Conservation (phyloP, 2,113 vertebrate genomes). For the Suncus etruscus region DNA sequence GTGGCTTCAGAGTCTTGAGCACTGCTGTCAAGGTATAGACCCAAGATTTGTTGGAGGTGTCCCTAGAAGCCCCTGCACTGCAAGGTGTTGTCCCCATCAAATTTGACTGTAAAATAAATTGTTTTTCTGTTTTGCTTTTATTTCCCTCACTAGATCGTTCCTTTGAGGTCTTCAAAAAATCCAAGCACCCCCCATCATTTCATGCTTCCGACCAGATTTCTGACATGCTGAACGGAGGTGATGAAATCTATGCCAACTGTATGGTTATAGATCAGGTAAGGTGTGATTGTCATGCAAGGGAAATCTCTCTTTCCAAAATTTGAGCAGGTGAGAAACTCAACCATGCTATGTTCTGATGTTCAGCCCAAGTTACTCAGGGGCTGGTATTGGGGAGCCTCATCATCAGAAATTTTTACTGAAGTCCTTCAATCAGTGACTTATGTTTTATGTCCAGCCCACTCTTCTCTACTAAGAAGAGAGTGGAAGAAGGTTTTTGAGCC, state of each 20-base stretch:
- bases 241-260: slow-evolving; percentile 91
- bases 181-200: slow-evolving; percentile 82
- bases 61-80: too few relatives aligned
- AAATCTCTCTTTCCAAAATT: not conserved
- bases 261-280: slow-evolving; percentile 93
- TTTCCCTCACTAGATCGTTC: slow-evolving; percentile 83
- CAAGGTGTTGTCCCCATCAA: too few relatives aligned
- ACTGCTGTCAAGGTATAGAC: too few relatives aligned
- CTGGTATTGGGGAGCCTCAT: not conserved
- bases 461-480: not conserved
- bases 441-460: too few relatives aligned
- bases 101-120: not conserved
- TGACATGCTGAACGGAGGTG: slow-evolving; percentile 85
- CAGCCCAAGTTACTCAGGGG: not conserved
- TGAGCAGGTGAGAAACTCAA: not conserved
- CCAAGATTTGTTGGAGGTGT: too few relatives aligned
- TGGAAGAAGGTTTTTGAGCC: not conserved
- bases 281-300: too few relatives aligned
- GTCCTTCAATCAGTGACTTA: not conserved
- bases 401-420: not conserved
- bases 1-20: too few relatives aligned
- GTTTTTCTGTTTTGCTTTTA: slow-evolving; percentile 52
- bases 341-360: not conserved
- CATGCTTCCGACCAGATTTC: slow-evolving; percentile 83
- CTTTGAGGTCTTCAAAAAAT: slow-evolving; percentile 83